These are phyloP conservation scores for Microplitis manilae DNA, from an alignment of 2,888 invertebrate genomes.

Conservation along the genomic window DNA sequence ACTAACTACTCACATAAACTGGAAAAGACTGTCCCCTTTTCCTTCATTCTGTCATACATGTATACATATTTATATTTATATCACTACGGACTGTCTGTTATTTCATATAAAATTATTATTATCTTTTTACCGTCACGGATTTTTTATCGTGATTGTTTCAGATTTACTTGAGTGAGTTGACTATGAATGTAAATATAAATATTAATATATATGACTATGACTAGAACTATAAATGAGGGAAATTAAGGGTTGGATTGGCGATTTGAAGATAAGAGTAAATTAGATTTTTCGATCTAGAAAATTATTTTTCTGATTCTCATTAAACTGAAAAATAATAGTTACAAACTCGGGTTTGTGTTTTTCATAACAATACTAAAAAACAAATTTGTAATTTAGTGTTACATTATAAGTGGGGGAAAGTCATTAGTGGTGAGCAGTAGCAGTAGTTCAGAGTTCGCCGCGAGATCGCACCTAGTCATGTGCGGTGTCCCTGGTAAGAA, in stretches of 20 bases:
- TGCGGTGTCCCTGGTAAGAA: no score
- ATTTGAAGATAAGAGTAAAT: no score
- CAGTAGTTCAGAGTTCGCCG: no score
- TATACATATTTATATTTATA: neutral
- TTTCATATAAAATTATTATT: neutral
- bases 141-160: neutral
- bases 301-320: no score
- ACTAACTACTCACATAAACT: constrained; percentile 1
- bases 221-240: neutral
- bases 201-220: neutral
- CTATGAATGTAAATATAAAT: neutral
- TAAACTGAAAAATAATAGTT: no score
- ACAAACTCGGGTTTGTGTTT: no score
- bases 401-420: no score
- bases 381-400: no score
- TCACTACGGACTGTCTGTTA: neutral
- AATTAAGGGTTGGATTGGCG: neutral
- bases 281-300: no score
- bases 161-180: neutral
- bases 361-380: no score
- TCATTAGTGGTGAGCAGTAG: no score
- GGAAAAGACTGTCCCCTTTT: constrained; percentile 1
- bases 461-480: no score
- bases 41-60: neutral
- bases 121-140: neutral